phyloP scores from a whole-genome alignment of 2,888 invertebrate genomes.

The Ophioninae sp. region DNA sequence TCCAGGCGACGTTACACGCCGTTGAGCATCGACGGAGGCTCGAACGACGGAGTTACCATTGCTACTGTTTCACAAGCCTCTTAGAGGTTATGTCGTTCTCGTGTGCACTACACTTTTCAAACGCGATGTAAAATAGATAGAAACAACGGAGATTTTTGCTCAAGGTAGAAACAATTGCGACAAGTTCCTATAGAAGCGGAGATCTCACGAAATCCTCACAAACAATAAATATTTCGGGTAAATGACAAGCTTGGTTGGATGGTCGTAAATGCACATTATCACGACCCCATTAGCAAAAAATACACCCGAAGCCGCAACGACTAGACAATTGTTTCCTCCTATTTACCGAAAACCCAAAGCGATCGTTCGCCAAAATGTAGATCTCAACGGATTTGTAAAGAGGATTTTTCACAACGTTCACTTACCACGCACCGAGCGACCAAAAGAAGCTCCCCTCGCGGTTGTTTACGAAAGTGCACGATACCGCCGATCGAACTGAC shows the following conservation, averaged over 20 bases:
- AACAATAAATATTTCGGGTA: conserved; percentile 34
- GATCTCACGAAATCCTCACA: conserved; percentile 33
- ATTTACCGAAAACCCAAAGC: conserved; percentile 60
- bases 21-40: not conserved
- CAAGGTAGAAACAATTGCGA: not conserved
- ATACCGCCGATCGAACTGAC: not conserved
- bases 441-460: conserved; percentile 66
- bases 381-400: conserved; percentile 73
- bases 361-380: conserved; percentile 55
- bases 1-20: not conserved
- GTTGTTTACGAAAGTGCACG: conserved; percentile 19
- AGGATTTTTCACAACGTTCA: conserved; percentile 63
- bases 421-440: conserved; percentile 73
- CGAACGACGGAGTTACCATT: not conserved
- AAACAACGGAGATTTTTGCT: not conserved
- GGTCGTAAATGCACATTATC: conserved; percentile 10
- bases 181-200: conserved; percentile 9
- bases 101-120: conserved; percentile 19
- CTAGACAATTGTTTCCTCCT: conserved; percentile 50
- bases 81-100: conserved; percentile 56
- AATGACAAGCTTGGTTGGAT: conserved; percentile 37
- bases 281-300: conserved; percentile 63
- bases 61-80: conserved; percentile 1
- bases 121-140: conserved; percentile 15
- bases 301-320: conserved; percentile 61